These are phyloP conservation scores for Meda fulgida DNA, from an alignment of 2,797 vertebrate genomes.

Conservation along the genomic window DNA sequence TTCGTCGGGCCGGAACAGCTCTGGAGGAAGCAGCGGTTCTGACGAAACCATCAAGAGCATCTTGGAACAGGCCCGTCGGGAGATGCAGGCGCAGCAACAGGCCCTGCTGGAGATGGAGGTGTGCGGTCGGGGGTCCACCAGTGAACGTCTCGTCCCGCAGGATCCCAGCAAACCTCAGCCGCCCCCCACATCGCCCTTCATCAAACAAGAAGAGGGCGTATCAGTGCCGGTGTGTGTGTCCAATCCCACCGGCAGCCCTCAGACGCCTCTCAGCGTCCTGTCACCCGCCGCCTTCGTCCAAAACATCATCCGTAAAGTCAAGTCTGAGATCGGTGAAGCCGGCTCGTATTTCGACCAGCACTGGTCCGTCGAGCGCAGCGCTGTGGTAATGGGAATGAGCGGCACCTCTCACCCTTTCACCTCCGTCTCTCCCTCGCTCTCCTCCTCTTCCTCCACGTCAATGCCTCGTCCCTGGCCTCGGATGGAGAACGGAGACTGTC, in stretches of 20 bases:
- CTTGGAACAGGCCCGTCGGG: constrained; percentile 88
- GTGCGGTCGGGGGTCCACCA: constrained; percentile 69
- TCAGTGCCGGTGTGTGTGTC: constrained; percentile 70
- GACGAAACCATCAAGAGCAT: constrained; percentile 95
- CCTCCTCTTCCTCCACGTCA: constrained; percentile 86
- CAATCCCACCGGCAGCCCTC: constrained; percentile 78
- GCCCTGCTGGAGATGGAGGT: constrained; percentile 92
- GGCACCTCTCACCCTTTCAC: constrained; percentile 79
- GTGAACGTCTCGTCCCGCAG: constrained; percentile 71
- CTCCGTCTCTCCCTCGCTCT: constrained; percentile 91
- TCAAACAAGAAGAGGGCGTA: constrained; percentile 91
- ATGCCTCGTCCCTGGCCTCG: constrained; percentile 84
- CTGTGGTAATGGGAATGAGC: constrained; percentile 70
- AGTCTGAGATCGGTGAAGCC: constrained; percentile 93
- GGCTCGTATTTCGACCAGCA: constrained; percentile 96
- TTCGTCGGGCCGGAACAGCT: constrained; percentile 80
- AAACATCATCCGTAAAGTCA: constrained; percentile 98
- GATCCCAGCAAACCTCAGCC: constrained; percentile 68
- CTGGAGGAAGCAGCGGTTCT: constrained; percentile 78
- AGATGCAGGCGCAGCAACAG: constrained; percentile 97
- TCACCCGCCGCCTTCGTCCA: constrained; percentile 96
- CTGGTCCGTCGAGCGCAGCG: constrained; percentile 89
- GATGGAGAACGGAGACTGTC: constrained; percentile 77
- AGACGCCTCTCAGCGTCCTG: constrained; percentile 86
- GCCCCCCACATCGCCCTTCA: constrained; percentile 73